phyloP scores from a whole-genome alignment of 2,797 vertebrate species.

The Ataeniobius toweri region DNA sequence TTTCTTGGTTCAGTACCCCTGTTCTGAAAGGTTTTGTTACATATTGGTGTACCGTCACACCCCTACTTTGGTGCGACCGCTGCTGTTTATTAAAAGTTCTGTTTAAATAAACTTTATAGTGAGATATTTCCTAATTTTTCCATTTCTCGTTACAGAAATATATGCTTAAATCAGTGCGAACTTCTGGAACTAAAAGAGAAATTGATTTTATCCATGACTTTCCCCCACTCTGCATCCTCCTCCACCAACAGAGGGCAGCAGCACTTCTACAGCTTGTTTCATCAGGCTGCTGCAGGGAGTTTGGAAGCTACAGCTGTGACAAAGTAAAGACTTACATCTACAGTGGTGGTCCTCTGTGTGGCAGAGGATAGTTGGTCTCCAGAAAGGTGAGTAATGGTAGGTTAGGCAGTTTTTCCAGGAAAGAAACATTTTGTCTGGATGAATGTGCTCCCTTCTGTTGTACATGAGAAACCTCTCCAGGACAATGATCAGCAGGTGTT shows the following conservation, averaged over 20 bases:
- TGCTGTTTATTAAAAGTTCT: too few species aligned
- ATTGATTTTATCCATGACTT: neutral
- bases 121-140: neutral
- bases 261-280: slow-evolving; percentile 30
- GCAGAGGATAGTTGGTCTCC: neutral
- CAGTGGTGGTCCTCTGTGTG: neutral
- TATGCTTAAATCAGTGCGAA: slow-evolving; percentile 10
- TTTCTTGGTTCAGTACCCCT: too few species aligned
- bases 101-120: neutral
- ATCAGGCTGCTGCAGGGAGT: neutral
- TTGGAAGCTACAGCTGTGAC: neutral
- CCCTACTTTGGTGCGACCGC: too few species aligned
- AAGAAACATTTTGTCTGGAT: neutral
- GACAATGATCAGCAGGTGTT: too few species aligned
- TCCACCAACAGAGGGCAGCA: slow-evolving; percentile 74
- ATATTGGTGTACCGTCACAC: too few species aligned
- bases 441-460: neutral
- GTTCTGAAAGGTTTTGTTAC: too few species aligned
- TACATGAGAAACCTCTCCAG: too few species aligned
- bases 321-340: neutral
- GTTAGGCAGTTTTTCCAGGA: too few species aligned
- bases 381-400: neutral
- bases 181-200: slow-evolving; percentile 1
- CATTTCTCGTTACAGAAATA: neutral
- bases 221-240: neutral